Conservation (phyloP, 2,113 vertebrate genomes). For the Mus musculus region DNA sequence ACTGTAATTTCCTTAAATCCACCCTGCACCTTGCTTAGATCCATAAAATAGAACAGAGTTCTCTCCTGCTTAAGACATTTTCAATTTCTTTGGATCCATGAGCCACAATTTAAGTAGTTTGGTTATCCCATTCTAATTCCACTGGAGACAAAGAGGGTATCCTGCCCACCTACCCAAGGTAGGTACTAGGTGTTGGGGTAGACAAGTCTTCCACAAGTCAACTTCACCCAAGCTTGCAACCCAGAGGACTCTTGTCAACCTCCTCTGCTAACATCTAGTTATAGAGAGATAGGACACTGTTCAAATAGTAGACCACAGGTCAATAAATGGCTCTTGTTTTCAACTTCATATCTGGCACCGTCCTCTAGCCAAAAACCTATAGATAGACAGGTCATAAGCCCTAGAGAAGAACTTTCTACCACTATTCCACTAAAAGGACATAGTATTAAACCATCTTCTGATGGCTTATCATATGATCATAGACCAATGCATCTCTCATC, state of each 20-base stretch:
- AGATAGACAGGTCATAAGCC: neutral
- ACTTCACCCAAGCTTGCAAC: neutral
- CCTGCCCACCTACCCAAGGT: neutral
- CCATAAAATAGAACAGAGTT: neutral
- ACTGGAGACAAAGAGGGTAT: neutral
- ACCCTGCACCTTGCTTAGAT: neutral
- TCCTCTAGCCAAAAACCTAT: neutral
- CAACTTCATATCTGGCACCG: neutral
- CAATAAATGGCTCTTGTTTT: neutral
- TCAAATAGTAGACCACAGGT: neutral
- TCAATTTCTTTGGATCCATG: neutral
- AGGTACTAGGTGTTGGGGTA: accelerated
- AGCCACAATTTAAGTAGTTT: neutral
- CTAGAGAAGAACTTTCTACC: neutral
- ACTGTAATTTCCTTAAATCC: neutral
- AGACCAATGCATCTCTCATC: neutral
- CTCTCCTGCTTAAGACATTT: neutral
- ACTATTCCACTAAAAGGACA: neutral
- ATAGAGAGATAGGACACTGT: neutral
- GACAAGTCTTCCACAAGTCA: neutral
- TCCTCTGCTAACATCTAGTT: neutral
- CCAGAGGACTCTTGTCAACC: neutral
- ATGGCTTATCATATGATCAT: neutral
- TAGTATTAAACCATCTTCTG: neutral
- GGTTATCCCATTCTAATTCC: neutral